Percentiles rank a stretch among this genome's conserved stretches.
These are phyloP conservation scores for Heteromyza rotundicornis DNA, from an alignment of 2,888 invertebrate genomes.

Conservation along the genomic window DNA sequence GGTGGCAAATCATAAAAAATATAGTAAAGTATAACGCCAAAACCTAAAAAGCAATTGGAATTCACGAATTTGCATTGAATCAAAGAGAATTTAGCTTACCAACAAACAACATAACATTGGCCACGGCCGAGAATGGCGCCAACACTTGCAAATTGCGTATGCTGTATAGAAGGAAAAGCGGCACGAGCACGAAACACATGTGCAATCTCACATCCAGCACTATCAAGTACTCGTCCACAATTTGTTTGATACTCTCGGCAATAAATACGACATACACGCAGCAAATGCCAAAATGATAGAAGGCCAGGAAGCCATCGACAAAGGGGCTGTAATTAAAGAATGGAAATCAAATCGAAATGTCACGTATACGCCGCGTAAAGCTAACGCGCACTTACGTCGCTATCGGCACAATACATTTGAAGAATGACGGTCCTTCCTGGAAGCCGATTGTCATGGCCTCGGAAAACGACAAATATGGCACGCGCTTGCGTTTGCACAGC, in stretches of 20 bases:
- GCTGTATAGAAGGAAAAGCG: constrained; percentile 76
- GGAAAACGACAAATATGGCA: constrained; percentile 83
- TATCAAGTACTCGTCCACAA: constrained; percentile 68
- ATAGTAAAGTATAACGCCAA: constrained; percentile 85
- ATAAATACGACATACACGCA: constrained; percentile 97
- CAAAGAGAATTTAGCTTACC: constrained; percentile 61
- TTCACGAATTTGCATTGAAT: background rate
- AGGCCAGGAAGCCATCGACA: constrained; percentile 81
- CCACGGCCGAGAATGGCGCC: constrained; percentile 91
- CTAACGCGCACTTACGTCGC: constrained; percentile 59
- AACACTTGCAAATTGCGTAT: constrained; percentile 81
- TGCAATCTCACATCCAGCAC: constrained; percentile 65
- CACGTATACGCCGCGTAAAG: background rate
- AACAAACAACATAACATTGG: constrained; percentile 82
- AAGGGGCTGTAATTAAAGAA: constrained; percentile 68
- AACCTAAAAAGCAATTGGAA: constrained; percentile 51
- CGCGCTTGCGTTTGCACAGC: constrained; percentile 69
- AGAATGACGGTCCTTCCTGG: constrained; percentile 72
- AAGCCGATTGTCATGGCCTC: constrained; percentile 82
- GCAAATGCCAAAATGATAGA: constrained; percentile 96
- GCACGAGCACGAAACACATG: constrained; percentile 69
- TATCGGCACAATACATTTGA: constrained; percentile 69
- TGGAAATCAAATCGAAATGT: background rate
- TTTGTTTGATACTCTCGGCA: constrained; percentile 81
- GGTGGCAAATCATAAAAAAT: constrained; percentile 72